Evolutionary conservation across 2,113 vertebrate genomes (phyloP), one percentile per base, ranked within the genome.

Genomic region (Suncus etruscus): DNA sequence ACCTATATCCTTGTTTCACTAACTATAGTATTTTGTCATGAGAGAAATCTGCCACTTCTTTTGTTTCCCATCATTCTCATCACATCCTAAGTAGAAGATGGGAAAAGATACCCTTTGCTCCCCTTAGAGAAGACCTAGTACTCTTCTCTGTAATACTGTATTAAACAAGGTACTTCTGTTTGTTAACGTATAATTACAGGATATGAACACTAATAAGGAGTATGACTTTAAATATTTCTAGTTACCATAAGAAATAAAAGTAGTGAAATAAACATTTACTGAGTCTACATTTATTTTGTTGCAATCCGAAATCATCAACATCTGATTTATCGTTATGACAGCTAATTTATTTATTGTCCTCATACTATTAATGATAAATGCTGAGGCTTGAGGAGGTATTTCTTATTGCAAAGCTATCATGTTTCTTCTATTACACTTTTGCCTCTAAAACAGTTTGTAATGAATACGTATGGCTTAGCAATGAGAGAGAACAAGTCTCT

Each of bases 291-390:
- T 50, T 79, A 85, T 68, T 1, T 47, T 24, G 4, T 68, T 29
- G 48, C 20, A 51, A n/a, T 86, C 58, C 50, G 73, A 74, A 78
- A 25, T 12, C 12, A 80, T 81, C 69, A 66, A 63, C 24, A 83
- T 83, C 22, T 90, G 50, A 70, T 63, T 73, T 86, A 77, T 54
- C 18, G 20, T 54, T 11, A n/a, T 27, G 12, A 84, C 79, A 69
- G 68, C 32, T 45, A 24, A 68, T 32, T 79, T 88, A 54, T 76
- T 10, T 68, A 32, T 92, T 86, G 85, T 72, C 12, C 77, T 90
- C 50, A 86, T 70, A 39, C 79, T 87, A 68, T 63, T 87, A 70
- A 82, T 78, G 78, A 85, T 48, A 63, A 83, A 70, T 94, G 70
- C 8, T n/a, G 78, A 91, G n/a, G 6, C 29, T 39, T 82, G 20